phyloP scores from a whole-genome alignment of 2,113 vertebrate species.

The Cricetomys ansorgei region DNA sequence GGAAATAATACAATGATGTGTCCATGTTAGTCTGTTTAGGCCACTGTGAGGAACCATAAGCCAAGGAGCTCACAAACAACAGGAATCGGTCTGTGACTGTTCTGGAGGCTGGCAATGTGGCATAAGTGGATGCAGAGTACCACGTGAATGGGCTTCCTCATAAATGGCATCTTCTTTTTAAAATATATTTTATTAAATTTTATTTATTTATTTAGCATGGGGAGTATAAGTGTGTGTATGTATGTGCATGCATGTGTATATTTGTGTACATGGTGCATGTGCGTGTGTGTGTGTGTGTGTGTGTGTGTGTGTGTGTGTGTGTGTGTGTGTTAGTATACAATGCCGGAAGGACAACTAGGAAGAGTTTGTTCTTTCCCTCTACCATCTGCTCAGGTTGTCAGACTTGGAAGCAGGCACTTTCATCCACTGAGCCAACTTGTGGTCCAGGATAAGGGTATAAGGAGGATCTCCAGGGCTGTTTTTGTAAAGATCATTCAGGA shows the following conservation, averaged over 20 bases:
- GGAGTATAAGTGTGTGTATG: background rate
- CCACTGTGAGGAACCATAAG: background rate
- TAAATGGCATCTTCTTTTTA: background rate
- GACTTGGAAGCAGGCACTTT: background rate
- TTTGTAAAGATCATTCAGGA: background rate
- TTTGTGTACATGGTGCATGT: fast-evolving
- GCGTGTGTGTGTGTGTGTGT: background rate
- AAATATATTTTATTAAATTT: background rate
- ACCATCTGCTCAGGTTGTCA: background rate
- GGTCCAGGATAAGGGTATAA: background rate
- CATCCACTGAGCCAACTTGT: background rate
- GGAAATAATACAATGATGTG: background rate
- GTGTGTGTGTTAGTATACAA: fast-evolving
- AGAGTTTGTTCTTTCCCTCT: background rate
- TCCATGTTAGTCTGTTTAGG: background rate
- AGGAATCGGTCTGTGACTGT: background rate
- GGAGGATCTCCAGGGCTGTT: background rate
- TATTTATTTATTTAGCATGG: background rate
- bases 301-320: background rate
- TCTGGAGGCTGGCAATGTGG: background rate
- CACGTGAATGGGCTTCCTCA: background rate
- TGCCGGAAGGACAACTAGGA: background rate
- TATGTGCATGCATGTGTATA: background rate
- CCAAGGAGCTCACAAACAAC: too few relatives aligned
- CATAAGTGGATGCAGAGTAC: background rate